A percentile compares a stretch with the other conserved stretches of the same genome.
Conservation (phyloP, 2,888 invertebrate genomes). For the Ecliptopera silaceata region DNA sequence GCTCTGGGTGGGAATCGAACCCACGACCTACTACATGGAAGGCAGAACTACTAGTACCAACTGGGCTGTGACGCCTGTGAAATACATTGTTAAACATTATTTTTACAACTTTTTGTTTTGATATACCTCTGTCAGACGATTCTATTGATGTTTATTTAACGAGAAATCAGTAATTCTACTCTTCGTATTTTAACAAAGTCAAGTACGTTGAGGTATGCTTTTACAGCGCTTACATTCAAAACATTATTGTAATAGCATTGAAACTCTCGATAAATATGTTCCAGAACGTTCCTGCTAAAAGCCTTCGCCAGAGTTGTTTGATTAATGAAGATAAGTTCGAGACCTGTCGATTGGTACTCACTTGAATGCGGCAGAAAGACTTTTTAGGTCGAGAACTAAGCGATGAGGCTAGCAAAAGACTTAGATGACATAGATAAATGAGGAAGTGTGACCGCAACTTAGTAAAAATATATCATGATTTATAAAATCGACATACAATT, state of each 20-base stretch:
- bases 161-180: background rate
- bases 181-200: background rate
- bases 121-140: too few relatives aligned
- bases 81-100: too few relatives aligned
- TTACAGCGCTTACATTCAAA: conserved; percentile 12
- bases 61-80: too few relatives aligned
- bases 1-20: too few relatives aligned
- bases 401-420: conserved; percentile 46
- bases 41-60: too few relatives aligned
- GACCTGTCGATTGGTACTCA: conserved; percentile 51
- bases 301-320: conserved; percentile 51
- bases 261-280: conserved; percentile 38
- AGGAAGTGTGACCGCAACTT: too few relatives aligned
- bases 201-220: background rate
- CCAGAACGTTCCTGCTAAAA: conserved; percentile 37
- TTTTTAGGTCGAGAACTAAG: conserved; percentile 65
- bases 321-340: conserved; percentile 71
- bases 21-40: too few relatives aligned
- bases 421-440: conserved; percentile 27
- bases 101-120: too few relatives aligned
- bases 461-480: too few relatives aligned
- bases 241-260: conserved; percentile 27
- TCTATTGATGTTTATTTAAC: background rate
- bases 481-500: too few relatives aligned
- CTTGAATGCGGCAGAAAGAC: conserved; percentile 60